Percentiles rank a stretch among this genome's conserved stretches.
Conservation (phyloP, 2,113 vertebrate genomes). For the Otus sunia region DNA sequence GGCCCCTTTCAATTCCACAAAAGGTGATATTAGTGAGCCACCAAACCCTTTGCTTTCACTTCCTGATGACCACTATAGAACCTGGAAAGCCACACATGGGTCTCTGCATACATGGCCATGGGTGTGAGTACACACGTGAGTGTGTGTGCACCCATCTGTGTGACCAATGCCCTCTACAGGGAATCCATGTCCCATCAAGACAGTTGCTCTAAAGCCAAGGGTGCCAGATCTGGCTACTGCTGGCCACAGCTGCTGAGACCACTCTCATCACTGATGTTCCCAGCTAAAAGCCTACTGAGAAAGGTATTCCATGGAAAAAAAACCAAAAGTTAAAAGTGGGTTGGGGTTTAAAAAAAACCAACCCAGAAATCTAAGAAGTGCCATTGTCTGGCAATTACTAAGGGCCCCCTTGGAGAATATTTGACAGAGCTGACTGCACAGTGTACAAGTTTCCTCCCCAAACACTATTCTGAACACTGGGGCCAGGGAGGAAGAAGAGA, state of each 20-base stretch:
- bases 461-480: neutral
- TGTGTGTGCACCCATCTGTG: neutral
- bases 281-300: neutral
- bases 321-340: neutral
- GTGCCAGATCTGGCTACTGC: neutral
- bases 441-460: rapidly evolving
- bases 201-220: neutral
- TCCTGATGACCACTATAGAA: neutral
- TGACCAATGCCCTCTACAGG: neutral
- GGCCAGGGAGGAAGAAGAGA: neutral
- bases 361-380: neutral
- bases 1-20: neutral
- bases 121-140: neutral
- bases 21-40: neutral
- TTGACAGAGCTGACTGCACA: neutral
- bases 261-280: neutral
- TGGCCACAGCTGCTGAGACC: neutral
- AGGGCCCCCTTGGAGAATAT: neutral
- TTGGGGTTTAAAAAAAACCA: neutral
- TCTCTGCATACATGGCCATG: neutral
- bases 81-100: neutral
- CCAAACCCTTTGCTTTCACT: neutral
- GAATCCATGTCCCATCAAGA: neutral
- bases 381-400: neutral
- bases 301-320: neutral